Conservation (phyloP, 2,888 invertebrate genomes). For the Trissolcus japonicus region DNA sequence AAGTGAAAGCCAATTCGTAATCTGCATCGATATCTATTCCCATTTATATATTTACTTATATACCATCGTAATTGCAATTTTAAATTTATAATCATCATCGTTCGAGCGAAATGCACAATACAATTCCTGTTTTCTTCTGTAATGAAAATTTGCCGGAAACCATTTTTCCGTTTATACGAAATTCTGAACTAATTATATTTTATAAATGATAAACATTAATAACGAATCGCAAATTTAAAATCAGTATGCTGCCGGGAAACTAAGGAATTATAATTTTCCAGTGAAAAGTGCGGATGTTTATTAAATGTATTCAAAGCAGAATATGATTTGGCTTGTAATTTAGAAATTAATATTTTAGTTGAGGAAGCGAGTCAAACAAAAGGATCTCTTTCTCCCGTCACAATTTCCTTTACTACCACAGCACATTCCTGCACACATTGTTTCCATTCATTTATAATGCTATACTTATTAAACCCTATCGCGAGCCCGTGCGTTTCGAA, state of each 20-base stretch:
- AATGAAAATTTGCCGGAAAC: no score
- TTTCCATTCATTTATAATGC: slow-evolving; percentile 26
- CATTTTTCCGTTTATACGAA: no score
- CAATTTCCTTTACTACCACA: slow-evolving; percentile 9
- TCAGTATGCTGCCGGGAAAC: no score
- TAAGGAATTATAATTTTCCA: no score
- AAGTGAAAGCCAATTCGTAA: slow-evolving; percentile 15
- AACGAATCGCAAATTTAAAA: no score
- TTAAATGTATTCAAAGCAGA: no score
- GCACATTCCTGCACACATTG: slow-evolving; percentile 14
- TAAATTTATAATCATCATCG: background rate
- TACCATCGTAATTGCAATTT: slow-evolving; percentile 4
- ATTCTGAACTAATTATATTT: no score
- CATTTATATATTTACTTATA: background rate
- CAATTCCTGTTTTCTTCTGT: no score
- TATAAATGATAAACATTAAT: no score
- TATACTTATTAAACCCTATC: slow-evolving; percentile 38
- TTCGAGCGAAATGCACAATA: no score
- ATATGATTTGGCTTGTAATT: background rate
- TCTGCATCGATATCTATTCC: slow-evolving; percentile 15
- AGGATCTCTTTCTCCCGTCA: slow-evolving; percentile 7
- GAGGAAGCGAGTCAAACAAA: background rate
- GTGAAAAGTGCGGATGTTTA: no score
- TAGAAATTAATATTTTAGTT: slow-evolving; percentile 6
- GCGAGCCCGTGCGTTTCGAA: slow-evolving; percentile 24